phyloP scores from a whole-genome alignment of 2,113 vertebrate genomes.

The Melierax canorus region DNA sequence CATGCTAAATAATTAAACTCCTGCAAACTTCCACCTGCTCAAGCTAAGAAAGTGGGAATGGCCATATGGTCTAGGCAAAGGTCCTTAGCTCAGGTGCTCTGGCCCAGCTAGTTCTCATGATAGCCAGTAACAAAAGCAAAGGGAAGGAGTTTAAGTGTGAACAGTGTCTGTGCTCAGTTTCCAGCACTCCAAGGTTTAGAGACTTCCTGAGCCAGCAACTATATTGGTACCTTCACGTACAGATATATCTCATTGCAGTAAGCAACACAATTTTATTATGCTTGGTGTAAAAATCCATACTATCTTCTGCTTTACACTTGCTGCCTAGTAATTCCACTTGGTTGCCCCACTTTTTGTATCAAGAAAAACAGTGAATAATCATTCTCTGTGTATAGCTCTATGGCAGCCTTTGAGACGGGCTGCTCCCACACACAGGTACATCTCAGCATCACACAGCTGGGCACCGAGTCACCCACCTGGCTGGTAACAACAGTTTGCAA shows the following conservation, averaged over 20 bases:
- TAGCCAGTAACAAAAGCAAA: not conserved
- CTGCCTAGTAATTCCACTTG: not conserved
- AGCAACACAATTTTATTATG: not conserved
- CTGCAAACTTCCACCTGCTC: not conserved
- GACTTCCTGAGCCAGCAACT: not conserved
- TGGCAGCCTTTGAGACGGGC: not conserved
- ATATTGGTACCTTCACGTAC: accelerated
- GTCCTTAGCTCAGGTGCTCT: not conserved
- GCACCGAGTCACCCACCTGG: not conserved
- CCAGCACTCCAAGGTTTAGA: not conserved
- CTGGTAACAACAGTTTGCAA: not conserved
- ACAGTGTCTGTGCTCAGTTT: not conserved
- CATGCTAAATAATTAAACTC: not conserved
- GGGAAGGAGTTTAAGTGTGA: not conserved
- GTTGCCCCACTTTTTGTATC: not conserved
- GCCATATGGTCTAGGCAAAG: not conserved
- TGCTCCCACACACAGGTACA: not conserved
- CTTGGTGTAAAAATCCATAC: not conserved
- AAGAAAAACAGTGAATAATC: not conserved
- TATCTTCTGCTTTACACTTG: not conserved
- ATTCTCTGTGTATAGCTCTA: not conserved
- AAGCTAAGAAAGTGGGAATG: not conserved
- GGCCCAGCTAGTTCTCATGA: not conserved
- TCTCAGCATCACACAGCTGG: not conserved
- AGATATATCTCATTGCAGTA: not conserved